Conservation (phyloP, 2,797 vertebrate genomes). For the Alcedo quadribrachys region DNA sequence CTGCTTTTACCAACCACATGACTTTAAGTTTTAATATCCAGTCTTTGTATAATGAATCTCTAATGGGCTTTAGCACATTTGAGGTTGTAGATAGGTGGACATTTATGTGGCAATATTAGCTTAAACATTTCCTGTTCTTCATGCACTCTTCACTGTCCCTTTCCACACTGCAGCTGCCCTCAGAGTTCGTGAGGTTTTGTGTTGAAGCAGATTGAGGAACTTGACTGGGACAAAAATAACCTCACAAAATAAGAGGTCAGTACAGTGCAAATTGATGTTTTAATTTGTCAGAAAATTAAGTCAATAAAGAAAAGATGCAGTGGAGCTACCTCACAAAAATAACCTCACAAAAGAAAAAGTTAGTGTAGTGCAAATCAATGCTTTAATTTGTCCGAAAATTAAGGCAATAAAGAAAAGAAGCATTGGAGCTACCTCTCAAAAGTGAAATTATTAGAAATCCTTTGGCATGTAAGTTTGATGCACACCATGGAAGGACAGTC, state of each 20-base stretch:
- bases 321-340: not conserved
- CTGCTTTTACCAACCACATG: not conserved
- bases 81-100: not conserved
- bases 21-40: not conserved
- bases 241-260: not conserved
- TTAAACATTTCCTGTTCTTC: not conserved
- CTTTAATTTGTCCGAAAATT: not conserved
- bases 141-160: not conserved
- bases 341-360: not conserved
- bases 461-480: not conserved
- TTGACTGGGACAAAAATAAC: not conserved
- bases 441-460: not conserved
- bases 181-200: not conserved
- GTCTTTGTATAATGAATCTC: not conserved
- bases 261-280: not conserved
- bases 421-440: not conserved
- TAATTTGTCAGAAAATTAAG: not conserved
- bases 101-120: not conserved
- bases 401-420: not conserved
- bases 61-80: not conserved
- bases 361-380: not conserved
- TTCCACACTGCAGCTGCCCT: not conserved
- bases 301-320: not conserved
- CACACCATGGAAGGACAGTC: not conserved
- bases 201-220: not conserved